Percentiles rank a stretch among this genome's conserved stretches.
phyloP scores from a whole-genome alignment of 2,113 vertebrate species.

The Oryzias curvinotus region DNA sequence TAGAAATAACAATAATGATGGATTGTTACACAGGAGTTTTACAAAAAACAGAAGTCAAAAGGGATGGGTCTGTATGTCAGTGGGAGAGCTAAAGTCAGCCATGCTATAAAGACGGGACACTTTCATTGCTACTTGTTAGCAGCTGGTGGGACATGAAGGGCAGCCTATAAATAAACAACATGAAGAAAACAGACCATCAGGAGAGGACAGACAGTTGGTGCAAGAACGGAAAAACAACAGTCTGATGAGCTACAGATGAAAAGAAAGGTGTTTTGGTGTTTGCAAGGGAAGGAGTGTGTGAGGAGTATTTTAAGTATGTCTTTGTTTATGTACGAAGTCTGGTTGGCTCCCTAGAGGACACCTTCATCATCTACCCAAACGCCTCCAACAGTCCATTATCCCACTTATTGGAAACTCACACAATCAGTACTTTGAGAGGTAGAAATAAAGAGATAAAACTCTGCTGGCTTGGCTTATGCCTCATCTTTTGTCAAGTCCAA shows the following conservation, averaged over 20 bases:
- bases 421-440: conserved; percentile 52
- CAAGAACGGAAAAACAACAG: conserved; percentile 17
- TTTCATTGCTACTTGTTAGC: conserved; percentile 47
- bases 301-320: conserved; percentile 62
- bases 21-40: conserved; percentile 1
- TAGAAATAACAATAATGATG: conserved; percentile 21
- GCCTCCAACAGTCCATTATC: conserved; percentile 51
- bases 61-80: conserved; percentile 20
- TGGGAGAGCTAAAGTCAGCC: conserved; percentile 39
- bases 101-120: conserved; percentile 24
- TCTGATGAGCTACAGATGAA: conserved; percentile 29
- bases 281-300: conserved; percentile 33
- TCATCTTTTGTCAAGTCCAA: conserved; percentile 71
- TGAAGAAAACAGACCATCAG: conserved; percentile 49
- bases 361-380: conserved; percentile 58
- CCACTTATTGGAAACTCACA: conserved; percentile 53
- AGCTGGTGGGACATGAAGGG: conserved; percentile 34
- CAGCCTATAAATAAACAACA: conserved; percentile 47
- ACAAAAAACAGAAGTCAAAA: conserved; percentile 8
- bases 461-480: conserved; percentile 51
- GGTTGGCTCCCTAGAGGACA: conserved; percentile 61
- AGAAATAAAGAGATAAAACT: conserved; percentile 57
- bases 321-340: conserved; percentile 59
- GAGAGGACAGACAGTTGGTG: conserved; percentile 25
- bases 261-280: conserved; percentile 40